Evolutionary conservation across 2,888 invertebrate species (phyloP).

Genomic region (Chrysopilus asiliformis): DNA sequence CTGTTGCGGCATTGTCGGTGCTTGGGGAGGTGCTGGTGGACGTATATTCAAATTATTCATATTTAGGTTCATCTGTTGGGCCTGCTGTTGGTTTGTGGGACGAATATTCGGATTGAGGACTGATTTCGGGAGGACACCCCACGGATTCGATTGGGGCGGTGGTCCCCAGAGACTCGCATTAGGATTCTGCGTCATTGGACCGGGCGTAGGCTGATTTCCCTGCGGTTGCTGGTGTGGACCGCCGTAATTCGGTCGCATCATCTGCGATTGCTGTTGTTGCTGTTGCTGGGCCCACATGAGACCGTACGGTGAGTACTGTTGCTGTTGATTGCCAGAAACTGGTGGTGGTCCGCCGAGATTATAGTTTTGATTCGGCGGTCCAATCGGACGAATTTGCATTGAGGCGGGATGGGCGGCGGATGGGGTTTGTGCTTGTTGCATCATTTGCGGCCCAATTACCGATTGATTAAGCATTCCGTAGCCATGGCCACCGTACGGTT

Average conservation of each 20-base stretch:
- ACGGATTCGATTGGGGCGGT: constrained; percentile 34
- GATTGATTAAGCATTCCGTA: constrained; percentile 26
- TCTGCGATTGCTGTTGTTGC: constrained; percentile 23
- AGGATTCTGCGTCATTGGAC: constrained; percentile 23
- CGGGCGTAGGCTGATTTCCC: constrained; percentile 18
- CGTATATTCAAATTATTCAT: constrained; percentile 14
- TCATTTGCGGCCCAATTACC: constrained; percentile 18
- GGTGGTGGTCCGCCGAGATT: constrained; percentile 22
- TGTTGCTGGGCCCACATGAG: constrained; percentile 28
- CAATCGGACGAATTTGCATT: constrained; percentile 19
- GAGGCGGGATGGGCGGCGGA: constrained; percentile 19
- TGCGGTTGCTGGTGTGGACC: constrained; percentile 18
- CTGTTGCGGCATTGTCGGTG: constrained; percentile 17
- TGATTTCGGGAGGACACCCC: constrained; percentile 31
- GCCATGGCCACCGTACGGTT: constrained; percentile 14
- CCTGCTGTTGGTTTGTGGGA: constrained; percentile 8
- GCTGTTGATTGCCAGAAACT: constrained; percentile 11
- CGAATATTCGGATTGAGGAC: constrained; percentile 14
- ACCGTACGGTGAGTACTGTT: constrained; percentile 29
- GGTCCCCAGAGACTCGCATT: constrained; percentile 35
- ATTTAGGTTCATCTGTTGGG: constrained; percentile 7
- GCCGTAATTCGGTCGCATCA: constrained; percentile 12
- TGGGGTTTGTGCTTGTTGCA: constrained; percentile 18
- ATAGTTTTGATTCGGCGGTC: constrained; percentile 16
- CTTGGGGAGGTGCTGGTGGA: constrained; percentile 12